Evolutionary conservation across 2,113 vertebrate species (phyloP), one percentile per base, ranked within the genome.

Genomic region (Coturnix japonica): DNA sequence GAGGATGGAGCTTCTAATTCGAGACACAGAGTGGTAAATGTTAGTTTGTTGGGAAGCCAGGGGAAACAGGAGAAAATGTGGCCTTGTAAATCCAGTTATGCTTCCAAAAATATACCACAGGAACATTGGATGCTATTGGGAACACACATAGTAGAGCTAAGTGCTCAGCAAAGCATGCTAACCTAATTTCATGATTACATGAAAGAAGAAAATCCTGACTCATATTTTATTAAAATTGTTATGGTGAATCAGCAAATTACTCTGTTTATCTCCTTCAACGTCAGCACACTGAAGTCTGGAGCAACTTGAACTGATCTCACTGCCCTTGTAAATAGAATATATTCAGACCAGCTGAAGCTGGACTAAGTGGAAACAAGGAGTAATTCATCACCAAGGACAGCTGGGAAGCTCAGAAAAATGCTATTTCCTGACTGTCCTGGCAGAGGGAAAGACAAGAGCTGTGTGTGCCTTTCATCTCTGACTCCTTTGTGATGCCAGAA

Each of bases 171-270:
- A 85, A 85, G 95, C 94, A 92, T 7, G 91, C 65, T 93, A 93
- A 96, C 96, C 91, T 92, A 90, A 96, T 96, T 95, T 93, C 92
- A 84, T 22, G 39, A 23, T 74, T 72, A 69, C 89, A 93, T 87
- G 94, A 80, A 82, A 89, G 72, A 71, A 92, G 75, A 95, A 96
- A 95, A 92, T 30, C 94, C 96, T 95, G 96, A 94, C 69, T 96
- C 95, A 94, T 78, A 87, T 94, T 95, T 96, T 87, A 95, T 94
- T 93, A 67, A 94, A 94, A 96, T 89, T 39, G 53, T 74, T 91
- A 60, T 31, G 30, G 93, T 96, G 96, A 96, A 85, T 96, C 96
- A 96, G 94, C 92, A 96, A 94, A 96, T 93, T 66, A 70, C 95
- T 85, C 84, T 96, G 94, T 89, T 95, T 67, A 78, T 93, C 75